phyloP scores from a whole-genome alignment of 2,888 invertebrate genomes.

The Acrobasis repandana region DNA sequence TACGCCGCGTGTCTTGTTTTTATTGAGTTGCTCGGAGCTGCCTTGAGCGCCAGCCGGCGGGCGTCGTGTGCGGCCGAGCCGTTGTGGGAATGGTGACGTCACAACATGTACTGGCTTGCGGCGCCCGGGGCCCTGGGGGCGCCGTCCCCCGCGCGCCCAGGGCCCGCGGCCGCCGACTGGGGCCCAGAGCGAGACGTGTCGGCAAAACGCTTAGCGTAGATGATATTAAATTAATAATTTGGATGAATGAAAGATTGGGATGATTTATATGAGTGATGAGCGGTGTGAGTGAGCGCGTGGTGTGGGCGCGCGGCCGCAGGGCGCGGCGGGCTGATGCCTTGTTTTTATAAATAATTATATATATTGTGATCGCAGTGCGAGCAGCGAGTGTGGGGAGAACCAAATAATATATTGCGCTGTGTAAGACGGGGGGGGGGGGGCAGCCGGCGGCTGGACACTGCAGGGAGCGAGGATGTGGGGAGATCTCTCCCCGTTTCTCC shows the following conservation, averaged over 20 bases:
- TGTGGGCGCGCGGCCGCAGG: conserved; percentile 35
- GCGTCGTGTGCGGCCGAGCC: too few relatives aligned
- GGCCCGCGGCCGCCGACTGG: too few relatives aligned
- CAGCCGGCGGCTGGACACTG: too few relatives aligned
- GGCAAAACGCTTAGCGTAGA: conserved; percentile 1
- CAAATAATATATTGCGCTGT: conserved; percentile 67
- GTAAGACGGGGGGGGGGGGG: conserved; percentile 48
- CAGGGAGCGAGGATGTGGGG: too few relatives aligned
- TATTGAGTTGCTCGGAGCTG: too few relatives aligned
- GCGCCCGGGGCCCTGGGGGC: too few relatives aligned
- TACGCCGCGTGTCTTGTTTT: too few relatives aligned
- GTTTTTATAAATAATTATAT: conserved; percentile 31
- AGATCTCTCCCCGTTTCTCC: too few relatives aligned
- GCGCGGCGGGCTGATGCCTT: conserved; percentile 25
- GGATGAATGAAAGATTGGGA: conserved; percentile 38
- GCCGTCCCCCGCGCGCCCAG: too few relatives aligned
- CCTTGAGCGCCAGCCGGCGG: too few relatives aligned
- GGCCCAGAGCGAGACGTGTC: background rate
- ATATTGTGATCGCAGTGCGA: conserved; percentile 45
- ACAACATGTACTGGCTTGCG: too few relatives aligned
- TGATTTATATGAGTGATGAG: conserved; percentile 28
- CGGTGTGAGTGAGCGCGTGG: conserved; percentile 31
- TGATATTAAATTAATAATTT: conserved; percentile 24
- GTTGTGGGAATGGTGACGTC: too few relatives aligned
- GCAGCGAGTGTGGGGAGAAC: conserved; percentile 66